Evolutionary conservation across 2,113 vertebrate species (phyloP), one percentile per base, ranked within the genome.

Genomic region (Cephalopterus ornatus): DNA sequence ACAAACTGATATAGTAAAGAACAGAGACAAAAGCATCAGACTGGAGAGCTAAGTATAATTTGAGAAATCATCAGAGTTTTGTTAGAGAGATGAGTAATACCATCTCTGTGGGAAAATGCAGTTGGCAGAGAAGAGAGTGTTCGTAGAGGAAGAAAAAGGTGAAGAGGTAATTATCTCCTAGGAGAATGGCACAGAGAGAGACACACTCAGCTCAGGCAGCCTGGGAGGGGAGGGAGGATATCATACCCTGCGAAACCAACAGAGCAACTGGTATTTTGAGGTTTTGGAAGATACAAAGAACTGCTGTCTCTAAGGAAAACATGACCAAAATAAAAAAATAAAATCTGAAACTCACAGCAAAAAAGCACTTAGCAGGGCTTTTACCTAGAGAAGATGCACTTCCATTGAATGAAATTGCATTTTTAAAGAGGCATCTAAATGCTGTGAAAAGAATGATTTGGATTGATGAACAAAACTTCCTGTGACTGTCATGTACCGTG

Each of bases 111-210:
- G 93, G 95, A 97, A 97, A 95, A 95, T 72, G 78, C 56, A 87
- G 91, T 47, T 95, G 94, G 86, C 84, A 95, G 89, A 89, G 83
- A 39, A 91, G 39, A 72, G 75, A 63, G 68, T 77, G 85, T 82
- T 91, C 86, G 76, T 3, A 91, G 80, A 92, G 84, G 93, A 93
- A 95, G 61, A 49, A 86, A 95, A 95, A 97, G 95, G 96, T 97
- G 95, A 93, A 91, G 86, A 93, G 87, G 94, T 95, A 95, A 97
- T 92, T 95, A 95, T 81, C 96, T 96, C 96, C 91, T 92, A 52
- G 86, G 94, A 96, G 89, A 96, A 72, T 35, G 73, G 89, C 70
- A 79, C 44, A 67, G 75, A 46, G 27, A 91, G 27, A 87, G 21
- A 79, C 23, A 18, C 0, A 1, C 41, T 89, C 2, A 0, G 61